phyloP scores from a whole-genome alignment of 2,888 invertebrate species.

The Nineta flava region DNA sequence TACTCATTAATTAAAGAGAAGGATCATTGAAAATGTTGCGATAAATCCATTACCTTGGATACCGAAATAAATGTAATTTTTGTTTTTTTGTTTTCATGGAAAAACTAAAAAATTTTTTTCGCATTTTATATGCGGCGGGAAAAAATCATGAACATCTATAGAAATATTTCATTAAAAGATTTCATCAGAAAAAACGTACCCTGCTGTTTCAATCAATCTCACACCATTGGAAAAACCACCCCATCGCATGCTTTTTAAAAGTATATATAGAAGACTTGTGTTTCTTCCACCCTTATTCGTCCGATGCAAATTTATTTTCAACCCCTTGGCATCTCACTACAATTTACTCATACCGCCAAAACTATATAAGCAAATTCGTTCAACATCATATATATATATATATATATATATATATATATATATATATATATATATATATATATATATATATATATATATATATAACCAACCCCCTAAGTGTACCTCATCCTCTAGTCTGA shows the following conservation, averaged over 20 bases:
- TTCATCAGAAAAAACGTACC: constrained; percentile 3
- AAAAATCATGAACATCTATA: not conserved
- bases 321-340: constrained; percentile 3
- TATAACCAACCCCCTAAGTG: not conserved
- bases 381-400: no score
- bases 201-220: constrained; percentile 1
- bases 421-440: no score
- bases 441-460: not conserved
- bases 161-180: constrained; percentile 4
- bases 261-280: not conserved
- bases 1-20: no score
- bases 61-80: no score
- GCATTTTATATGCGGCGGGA: no score
- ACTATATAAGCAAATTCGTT: no score
- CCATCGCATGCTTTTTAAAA: not conserved
- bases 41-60: no score
- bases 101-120: no score
- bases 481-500: not conserved
- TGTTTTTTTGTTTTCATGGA: no score
- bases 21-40: no score
- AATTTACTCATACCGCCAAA: not conserved
- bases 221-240: not conserved
- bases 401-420: no score
- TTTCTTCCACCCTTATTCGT: constrained; percentile 4
- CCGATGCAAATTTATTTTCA: constrained; percentile 5